Evolutionary conservation across 2,797 vertebrate genomes (phyloP), one percentile per base, ranked within the genome.

Genomic region (Sorex maritimensis): DNA sequence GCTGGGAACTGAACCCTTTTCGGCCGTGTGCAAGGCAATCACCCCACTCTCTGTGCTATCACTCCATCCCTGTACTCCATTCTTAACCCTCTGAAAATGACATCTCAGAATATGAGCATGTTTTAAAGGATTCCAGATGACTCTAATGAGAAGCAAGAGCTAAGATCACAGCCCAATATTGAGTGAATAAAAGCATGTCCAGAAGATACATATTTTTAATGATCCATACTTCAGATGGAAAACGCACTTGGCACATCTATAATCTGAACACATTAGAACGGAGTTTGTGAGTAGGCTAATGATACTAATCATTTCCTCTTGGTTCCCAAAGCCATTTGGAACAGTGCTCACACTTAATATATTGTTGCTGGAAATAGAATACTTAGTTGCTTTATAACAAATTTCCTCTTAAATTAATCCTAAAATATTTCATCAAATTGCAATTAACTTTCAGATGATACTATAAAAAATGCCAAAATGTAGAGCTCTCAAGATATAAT

Each of bases 391-490:
- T 30, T 80, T 72, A 80, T 72, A 72, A 46, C 24, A 81, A 7
- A 5, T 63, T 93, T 85, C 38, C 30, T 69, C 63, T 65, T 72
- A n/a, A 11, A 49, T 75, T 79, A 80, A 84, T 73, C 55, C 69
- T 95, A 61, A 58, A 41, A 80, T 67, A 83, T 91, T 46, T 84
- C 46, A 84, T 67, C 6, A 38, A 82, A 21, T 24, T 88, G 30
- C 2, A 81, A 6, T 77, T 95, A 19, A 72, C 71, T 87, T 84
- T 61, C 46, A 93, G 65, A 67, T 71, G 26, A 90, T 21, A 17
- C 17, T 9, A 38, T 30, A 23, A 26, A 28, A 67, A 12, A 52
- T 1, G 7, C 41, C 26, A 67, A 81, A 81, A 68, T 55, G 3
- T 23, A 15, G 38, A 44, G 4, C 23, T 81, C 14, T 63, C 69